Conservation (phyloP, 2,888 invertebrate species). For the Sicus ferrugineus region DNA sequence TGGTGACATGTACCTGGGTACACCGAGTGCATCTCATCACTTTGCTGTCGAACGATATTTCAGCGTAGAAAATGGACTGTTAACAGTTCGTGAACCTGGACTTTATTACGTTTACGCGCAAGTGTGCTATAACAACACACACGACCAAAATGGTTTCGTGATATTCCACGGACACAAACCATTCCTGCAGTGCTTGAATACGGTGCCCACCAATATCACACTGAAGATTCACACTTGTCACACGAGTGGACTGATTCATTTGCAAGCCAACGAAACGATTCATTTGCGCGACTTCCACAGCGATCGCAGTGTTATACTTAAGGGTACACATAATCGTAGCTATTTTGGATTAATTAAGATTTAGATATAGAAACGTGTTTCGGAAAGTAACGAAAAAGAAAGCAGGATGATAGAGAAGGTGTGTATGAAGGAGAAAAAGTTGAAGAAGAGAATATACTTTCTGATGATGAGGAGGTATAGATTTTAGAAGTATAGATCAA, state of each 20-base stretch:
- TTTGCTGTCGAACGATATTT: constrained; percentile 72
- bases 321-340: constrained; percentile 77
- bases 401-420: background rate
- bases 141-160: constrained; percentile 79
- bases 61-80: constrained; percentile 70
- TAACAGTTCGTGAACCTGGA: constrained; percentile 75
- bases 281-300: constrained; percentile 72
- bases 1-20: constrained; percentile 60
- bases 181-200: constrained; percentile 78
- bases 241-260: constrained; percentile 73
- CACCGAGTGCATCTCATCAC: constrained; percentile 66
- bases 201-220: constrained; percentile 68
- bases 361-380: constrained; percentile 37
- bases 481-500: too few relatives aligned
- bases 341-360: constrained; percentile 81
- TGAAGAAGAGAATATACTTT: too few relatives aligned
- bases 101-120: constrained; percentile 81
- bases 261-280: constrained; percentile 72
- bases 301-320: constrained; percentile 60
- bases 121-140: constrained; percentile 81
- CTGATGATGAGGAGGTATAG: too few relatives aligned
- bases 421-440: too few relatives aligned
- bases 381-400: background rate
- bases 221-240: constrained; percentile 77
- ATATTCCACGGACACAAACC: constrained; percentile 72